Conservation (phyloP, 2,113 vertebrate species). For the Cyprinus carpio region DNA sequence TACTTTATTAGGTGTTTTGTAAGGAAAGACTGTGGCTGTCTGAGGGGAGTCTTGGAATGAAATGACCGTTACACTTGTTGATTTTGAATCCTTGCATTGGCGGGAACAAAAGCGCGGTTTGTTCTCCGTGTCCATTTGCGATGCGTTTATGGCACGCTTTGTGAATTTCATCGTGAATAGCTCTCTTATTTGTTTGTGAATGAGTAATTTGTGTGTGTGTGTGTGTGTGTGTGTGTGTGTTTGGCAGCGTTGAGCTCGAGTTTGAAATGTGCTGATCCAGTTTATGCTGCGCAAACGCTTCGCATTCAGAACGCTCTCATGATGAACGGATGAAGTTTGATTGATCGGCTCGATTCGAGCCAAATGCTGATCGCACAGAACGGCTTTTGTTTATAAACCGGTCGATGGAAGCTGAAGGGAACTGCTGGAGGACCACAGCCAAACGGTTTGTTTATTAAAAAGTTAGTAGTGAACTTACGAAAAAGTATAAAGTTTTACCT, state of each 20-base stretch:
- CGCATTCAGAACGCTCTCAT: conserved; percentile 34
- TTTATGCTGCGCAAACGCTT: conserved; percentile 49
- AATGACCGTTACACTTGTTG: not conserved
- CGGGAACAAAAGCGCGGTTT: conserved; percentile 34
- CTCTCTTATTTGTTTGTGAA: conserved; percentile 26
- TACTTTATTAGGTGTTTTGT: not conserved
- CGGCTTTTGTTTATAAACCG: not conserved
- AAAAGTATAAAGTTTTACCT: not conserved
- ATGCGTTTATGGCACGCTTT: not conserved
- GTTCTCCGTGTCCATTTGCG: not conserved
- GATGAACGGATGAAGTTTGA: conserved; percentile 17
- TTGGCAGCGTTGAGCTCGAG: conserved; percentile 56
- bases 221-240: conserved; percentile 60
- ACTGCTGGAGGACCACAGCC: not conserved
- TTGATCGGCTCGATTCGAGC: not conserved
- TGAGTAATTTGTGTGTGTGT: conserved; percentile 28
- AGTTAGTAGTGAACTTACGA: not conserved
- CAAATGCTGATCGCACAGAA: conserved; percentile 38
- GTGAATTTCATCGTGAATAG: conserved; percentile 28
- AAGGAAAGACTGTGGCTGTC: not conserved
- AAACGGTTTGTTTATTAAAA: not conserved
- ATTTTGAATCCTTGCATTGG: not conserved
- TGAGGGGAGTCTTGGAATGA: not conserved
- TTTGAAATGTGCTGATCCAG: conserved; percentile 58
- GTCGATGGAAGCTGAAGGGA: not conserved